Base-by-base conservation (phyloP, 2,888 invertebrate species). In the Therioaphis trifolii region DNA sequence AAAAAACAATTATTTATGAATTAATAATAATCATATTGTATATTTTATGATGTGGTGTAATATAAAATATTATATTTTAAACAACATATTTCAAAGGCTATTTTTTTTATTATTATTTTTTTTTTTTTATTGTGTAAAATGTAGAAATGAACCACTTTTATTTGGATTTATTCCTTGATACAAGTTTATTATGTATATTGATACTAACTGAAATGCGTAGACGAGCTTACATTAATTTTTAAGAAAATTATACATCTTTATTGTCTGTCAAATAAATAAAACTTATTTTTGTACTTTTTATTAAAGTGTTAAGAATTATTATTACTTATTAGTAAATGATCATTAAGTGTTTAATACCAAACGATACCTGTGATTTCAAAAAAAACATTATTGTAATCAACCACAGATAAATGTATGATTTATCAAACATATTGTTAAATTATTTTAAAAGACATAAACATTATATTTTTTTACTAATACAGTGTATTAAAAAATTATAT, bases 391-490 rank as follows among this genome's bases (percentile, higher is more conserved):
- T 61, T 46, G 43, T 11, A 71, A 27, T 24, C 46, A 4, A 43
- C 14, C n/a, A 58, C 5, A 61, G 27, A 71, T 71, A 58, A 46
- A 49, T 21, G 0, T 71, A 18, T 61, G 27, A 71, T 71, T 69
- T 79, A 3, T 61, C 21, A 29, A 71, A 71, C 68, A 18, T 68
- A 43, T 40, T 61, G 46, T 49, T 46, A 4, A 29, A 49, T 72
- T 49, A 5, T 11, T 46, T 15, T 21, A 72, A 80, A 80, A 80
- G 43, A 79, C 79, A 35, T 35, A 35, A 35, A 35, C 7, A 71
- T 72, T 80, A 61, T 80, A 80, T 72, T 80, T 80, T 80, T 80
- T 61, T 80, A 61, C 7, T 29, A 76, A 55, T 43, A 79, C 1
- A n/a, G 52, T 52, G 4, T 69, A n/a, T 68, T 24, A 61, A 24